phyloP scores from a whole-genome alignment of 2,113 vertebrate genomes.

The Penelope pileata region DNA sequence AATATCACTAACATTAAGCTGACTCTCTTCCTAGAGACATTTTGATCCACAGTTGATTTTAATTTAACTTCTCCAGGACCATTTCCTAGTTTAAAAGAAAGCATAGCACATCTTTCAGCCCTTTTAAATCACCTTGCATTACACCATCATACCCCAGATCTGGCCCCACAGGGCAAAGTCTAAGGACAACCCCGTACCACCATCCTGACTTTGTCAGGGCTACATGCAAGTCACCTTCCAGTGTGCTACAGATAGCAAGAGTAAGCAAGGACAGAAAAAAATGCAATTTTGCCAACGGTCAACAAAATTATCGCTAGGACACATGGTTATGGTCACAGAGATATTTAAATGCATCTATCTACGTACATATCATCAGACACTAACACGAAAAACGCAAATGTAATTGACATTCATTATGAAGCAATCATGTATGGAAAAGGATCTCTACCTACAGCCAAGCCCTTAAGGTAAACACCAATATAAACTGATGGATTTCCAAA shows the following conservation, averaged over 20 bases:
- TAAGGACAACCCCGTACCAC: not conserved
- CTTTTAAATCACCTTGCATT: not conserved
- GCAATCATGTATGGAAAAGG: not conserved
- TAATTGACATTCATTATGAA: not conserved
- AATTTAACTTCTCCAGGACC: not conserved
- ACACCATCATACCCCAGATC: not conserved
- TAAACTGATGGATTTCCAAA: not conserved
- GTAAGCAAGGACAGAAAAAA: not conserved
- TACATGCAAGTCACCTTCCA: not conserved
- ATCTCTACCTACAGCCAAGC: not conserved
- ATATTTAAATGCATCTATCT: not conserved
- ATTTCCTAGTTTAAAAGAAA: not conserved
- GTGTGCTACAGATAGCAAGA: rapidly evolving
- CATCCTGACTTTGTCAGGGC: not conserved
- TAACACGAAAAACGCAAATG: not conserved
- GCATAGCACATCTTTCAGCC: not conserved
- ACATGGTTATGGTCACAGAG: not conserved
- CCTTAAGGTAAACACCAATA: not conserved
- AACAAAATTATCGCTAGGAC: not conserved
- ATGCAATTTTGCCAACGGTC: not conserved
- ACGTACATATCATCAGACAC: not conserved
- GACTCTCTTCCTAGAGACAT: not conserved
- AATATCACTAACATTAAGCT: not conserved
- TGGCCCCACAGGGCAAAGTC: not conserved
- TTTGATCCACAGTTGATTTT: not conserved